Base-by-base conservation (phyloP, 2,797 vertebrate species). In the Epinephelus malabaricus region DNA sequence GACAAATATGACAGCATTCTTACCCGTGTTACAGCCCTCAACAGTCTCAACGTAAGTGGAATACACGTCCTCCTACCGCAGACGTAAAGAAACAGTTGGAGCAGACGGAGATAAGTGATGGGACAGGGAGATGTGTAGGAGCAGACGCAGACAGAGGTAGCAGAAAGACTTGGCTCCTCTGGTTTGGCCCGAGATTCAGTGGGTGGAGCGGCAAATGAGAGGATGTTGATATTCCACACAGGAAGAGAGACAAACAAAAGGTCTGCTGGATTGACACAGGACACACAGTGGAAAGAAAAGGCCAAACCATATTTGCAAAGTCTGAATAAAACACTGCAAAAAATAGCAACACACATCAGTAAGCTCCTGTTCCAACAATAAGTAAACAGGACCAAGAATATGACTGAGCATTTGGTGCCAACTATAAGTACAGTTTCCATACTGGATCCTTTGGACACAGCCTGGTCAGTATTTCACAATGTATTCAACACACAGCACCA, bases 221-320 rank as follows among this genome's bases (percentile, higher is more conserved):
- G 93, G 92, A 94, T 92, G 91, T 93, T 90, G 91, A 88, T 79
- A 83, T 88, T 81, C 63, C 62, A 84, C 80, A 88, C 91, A 92
- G 86, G 88, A 93, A 93, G 88, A 66, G 46, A 27, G 72, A 81
- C 84, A 89, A 91, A 87, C 81, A 92, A 88, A 91, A 87, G 78
- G 63, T 78, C 76, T 73, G 70, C 55, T 64, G 81, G 77, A 76
- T 4, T 5, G 43, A 88, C 76, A 61, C 11, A 27, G 61, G 61
- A 68, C 49, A 51, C 73, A 62, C 11, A 58, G 55, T 54, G 75
- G 65, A 73, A 23, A 71, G 5, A 50, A 27, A 49, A 15, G n/a
- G 53, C 34, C 14, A 23, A 76, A 74, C 23, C 18, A 49, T 11
- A 59, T 66, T 69, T 69, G 17, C 23, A 14, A 53, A n/a, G 46